These are phyloP conservation scores for Lordiphosa andalusiaca DNA, from an alignment of 2,888 invertebrate species.

Conservation along the genomic window DNA sequence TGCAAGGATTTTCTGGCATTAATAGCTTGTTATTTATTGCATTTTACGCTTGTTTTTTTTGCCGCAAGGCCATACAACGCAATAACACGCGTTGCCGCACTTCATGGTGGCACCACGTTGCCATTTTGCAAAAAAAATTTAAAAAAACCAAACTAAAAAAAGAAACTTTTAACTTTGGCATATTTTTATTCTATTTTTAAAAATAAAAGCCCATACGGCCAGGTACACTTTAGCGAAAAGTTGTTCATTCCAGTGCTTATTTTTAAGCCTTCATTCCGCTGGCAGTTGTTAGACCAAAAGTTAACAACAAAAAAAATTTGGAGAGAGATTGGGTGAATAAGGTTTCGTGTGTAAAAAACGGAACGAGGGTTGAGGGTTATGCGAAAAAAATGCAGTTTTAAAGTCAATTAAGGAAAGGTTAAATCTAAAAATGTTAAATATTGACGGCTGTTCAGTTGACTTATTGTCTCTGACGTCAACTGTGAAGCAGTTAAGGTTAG, in stretches of 20 bases:
- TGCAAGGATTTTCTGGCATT: conserved; percentile 60
- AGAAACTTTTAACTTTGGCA: conserved; percentile 21
- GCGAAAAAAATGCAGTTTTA: conserved; percentile 6
- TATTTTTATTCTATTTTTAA: conserved; percentile 53
- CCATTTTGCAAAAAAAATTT: conserved; percentile 22
- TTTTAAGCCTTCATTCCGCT: conserved; percentile 28
- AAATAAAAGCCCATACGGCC: conserved; percentile 10
- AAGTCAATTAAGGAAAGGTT: conserved; percentile 5
- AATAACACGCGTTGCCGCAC: conserved; percentile 38
- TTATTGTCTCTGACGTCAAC: no score
- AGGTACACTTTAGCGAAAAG: conserved; percentile 26
- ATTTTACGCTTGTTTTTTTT: conserved; percentile 39
- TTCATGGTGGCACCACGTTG: conserved; percentile 32
- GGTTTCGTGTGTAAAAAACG: background rate
- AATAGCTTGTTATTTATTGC: conserved; percentile 70
- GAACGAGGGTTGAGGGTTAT: conserved; percentile 1
- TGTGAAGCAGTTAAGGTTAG: no score
- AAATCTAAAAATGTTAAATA: background rate
- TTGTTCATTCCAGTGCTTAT: conserved; percentile 33
- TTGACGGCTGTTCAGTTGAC: no score
- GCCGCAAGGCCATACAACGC: conserved; percentile 57
- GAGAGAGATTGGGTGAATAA: background rate
- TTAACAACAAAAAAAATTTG: background rate
- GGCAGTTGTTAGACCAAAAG: conserved; percentile 11
- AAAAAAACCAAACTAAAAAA: conserved; percentile 12